Conservation (phyloP, 2,113 vertebrate genomes). For the Lampris megalopsis region DNA sequence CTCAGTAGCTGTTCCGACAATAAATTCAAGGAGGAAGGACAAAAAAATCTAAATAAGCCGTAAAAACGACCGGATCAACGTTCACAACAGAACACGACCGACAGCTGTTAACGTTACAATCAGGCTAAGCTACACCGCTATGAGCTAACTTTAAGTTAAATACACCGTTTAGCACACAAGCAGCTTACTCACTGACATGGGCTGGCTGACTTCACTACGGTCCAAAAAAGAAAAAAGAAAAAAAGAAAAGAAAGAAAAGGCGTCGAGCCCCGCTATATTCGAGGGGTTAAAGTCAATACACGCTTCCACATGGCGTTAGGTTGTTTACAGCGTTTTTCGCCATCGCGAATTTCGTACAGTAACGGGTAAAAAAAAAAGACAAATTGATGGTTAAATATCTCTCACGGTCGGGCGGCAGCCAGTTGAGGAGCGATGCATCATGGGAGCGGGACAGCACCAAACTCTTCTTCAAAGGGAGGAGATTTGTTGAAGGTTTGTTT, state of each 20-base stretch:
- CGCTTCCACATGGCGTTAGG: not conserved
- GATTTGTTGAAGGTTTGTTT: conserved; percentile 23
- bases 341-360: not conserved
- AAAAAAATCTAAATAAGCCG: too few relatives aligned
- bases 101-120: not conserved
- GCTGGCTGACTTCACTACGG: conserved; percentile 20
- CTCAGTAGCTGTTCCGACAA: too few relatives aligned
- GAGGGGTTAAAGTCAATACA: not conserved
- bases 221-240: not conserved
- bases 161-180: too few relatives aligned
- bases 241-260: too few relatives aligned
- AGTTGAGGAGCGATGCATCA: conserved; percentile 50
- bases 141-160: not conserved
- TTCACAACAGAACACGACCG: too few relatives aligned
- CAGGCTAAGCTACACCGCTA: not conserved
- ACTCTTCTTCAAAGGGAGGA: conserved; percentile 35
- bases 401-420: not conserved
- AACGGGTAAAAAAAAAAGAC: not conserved
- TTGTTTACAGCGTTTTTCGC: conserved; percentile 27
- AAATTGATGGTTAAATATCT: not conserved
- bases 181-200: conserved; percentile 50
- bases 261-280: too few relatives aligned
- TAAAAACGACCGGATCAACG: too few relatives aligned
- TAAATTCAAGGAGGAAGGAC: too few relatives aligned
- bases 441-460: conserved; percentile 27